Evolutionary conservation across 2,888 invertebrate genomes (phyloP).

Genomic region (Thymelicus acteon): DNA sequence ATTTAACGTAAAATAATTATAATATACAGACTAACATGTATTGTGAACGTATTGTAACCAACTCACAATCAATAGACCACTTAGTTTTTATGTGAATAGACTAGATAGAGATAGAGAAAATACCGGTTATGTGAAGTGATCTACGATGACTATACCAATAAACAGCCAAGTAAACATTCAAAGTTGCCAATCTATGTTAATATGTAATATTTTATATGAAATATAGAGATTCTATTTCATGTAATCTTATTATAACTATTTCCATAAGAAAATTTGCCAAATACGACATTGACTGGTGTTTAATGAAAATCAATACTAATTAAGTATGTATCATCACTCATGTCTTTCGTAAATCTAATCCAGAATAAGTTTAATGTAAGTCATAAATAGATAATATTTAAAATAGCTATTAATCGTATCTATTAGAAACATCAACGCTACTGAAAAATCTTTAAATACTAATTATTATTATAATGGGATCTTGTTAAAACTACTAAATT

Average conservation of each 20-base stretch:
- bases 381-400: not conserved
- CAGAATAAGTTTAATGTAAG: not conserved
- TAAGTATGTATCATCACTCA: not conserved
- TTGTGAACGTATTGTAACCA: constrained; percentile 7
- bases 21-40: constrained; percentile 19
- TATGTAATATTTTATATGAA: constrained; percentile 11
- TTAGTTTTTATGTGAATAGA: constrained; percentile 30
- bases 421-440: constrained; percentile 16
- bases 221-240: constrained; percentile 31
- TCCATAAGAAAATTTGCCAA: constrained; percentile 4
- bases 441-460: constrained; percentile 13
- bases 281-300: not conserved
- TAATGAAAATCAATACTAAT: not conserved
- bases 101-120: constrained; percentile 27
- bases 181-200: constrained; percentile 1
- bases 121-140: constrained; percentile 17
- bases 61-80: constrained; percentile 24
- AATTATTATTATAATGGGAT: constrained; percentile 10
- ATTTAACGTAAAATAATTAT: constrained; percentile 22
- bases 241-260: constrained; percentile 12
- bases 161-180: constrained; percentile 17
- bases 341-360: not conserved
- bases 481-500: constrained; percentile 10
- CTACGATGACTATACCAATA: not conserved
- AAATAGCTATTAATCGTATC: not conserved